Evolutionary conservation across 2,888 invertebrate species (phyloP).

Genomic region (Drosophila multiciliata): DNA sequence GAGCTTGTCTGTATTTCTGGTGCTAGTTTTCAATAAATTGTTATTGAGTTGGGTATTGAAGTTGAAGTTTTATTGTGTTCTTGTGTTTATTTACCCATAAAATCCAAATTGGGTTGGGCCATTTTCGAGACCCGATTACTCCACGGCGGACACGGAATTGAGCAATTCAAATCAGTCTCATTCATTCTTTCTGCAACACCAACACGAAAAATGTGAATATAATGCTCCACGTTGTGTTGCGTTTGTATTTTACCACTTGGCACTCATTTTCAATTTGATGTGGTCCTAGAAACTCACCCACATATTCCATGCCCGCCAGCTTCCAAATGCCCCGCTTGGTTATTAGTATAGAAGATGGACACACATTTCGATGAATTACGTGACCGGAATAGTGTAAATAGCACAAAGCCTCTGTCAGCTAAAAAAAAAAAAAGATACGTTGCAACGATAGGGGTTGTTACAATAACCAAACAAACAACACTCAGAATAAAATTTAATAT

Average conservation of each 20-base stretch:
- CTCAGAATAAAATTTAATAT: not conserved
- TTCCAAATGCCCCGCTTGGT: constrained; percentile 98
- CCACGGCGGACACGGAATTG: constrained; percentile 93
- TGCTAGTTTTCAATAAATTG: constrained; percentile 86
- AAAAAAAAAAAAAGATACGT: constrained; percentile 49
- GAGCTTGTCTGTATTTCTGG: constrained; percentile 96
- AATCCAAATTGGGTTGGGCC: constrained; percentile 98
- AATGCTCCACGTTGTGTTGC: constrained; percentile 5
- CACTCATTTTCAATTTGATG: constrained; percentile 60
- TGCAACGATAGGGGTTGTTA: constrained; percentile 2
- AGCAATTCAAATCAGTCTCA: constrained; percentile 89
- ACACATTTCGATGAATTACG: constrained; percentile 97
- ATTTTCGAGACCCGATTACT: constrained; percentile 95
- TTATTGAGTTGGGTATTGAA: constrained; percentile 1
- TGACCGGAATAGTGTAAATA: constrained; percentile 95
- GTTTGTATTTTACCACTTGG: not conserved
- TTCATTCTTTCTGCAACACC: constrained; percentile 88
- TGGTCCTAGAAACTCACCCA: constrained; percentile 87
- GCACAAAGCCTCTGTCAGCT: constrained; percentile 97
- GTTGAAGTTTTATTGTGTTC: not conserved
- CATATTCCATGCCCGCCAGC: constrained; percentile 96
- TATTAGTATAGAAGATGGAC: constrained; percentile 95
- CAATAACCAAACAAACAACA: constrained; percentile 11
- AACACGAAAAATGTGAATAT: constrained; percentile 44
- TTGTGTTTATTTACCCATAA: constrained; percentile 88